These are phyloP conservation scores for Phrynocephalus versicolor DNA, from an alignment of 2,113 vertebrate species.

Conservation along the genomic window DNA sequence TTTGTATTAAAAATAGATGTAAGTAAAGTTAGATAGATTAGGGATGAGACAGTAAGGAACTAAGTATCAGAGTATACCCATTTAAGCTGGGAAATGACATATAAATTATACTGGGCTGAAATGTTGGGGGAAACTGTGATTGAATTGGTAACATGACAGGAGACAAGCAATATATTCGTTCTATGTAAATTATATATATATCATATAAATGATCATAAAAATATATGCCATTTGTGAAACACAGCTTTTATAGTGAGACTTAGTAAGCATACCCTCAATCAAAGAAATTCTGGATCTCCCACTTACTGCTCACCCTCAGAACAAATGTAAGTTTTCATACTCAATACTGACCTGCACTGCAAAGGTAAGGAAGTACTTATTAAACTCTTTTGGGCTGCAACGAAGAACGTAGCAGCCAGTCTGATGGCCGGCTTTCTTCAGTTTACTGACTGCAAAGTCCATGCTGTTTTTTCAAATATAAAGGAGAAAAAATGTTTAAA, in stretches of 20 bases:
- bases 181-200: no score
- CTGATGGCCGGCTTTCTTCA: constrained; percentile 89
- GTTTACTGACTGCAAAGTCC: constrained; percentile 90
- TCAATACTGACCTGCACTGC: constrained; percentile 87
- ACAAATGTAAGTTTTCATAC: neutral
- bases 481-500: constrained; percentile 21
- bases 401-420: constrained; percentile 91
- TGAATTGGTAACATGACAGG: no score
- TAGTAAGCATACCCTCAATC: neutral
- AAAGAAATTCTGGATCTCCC: neutral
- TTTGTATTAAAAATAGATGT: no score
- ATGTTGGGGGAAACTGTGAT: no score
- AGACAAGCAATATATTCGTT: no score
- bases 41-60: no score
- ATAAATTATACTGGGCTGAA: no score
- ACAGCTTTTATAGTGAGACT: neutral
- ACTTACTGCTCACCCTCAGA: neutral
- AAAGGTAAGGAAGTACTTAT: constrained; percentile 96
- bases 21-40: no score
- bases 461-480: constrained; percentile 78
- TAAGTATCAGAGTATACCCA: no score
- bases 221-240: neutral
- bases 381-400: constrained; percentile 93
- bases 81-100: no score
- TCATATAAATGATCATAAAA: no score